Conservation (phyloP, 2,888 invertebrate species). For the Linnaemya tessellans region DNA sequence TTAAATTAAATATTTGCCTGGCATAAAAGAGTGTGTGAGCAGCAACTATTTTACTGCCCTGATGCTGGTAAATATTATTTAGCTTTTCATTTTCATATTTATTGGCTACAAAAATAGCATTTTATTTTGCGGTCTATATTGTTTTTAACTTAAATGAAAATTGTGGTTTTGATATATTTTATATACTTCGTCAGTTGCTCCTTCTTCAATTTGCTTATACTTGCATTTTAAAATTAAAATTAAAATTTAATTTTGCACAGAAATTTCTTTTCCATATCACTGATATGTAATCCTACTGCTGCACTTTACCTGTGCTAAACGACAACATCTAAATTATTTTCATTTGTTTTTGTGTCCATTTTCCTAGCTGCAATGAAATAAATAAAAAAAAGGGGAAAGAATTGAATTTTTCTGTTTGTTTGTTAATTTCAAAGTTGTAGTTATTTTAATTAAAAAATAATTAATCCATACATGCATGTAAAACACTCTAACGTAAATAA, state of each 20-base stretch:
- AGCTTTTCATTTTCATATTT: slow-evolving; percentile 14
- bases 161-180: background rate
- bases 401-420: slow-evolving; percentile 22
- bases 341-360: background rate
- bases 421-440: background rate
- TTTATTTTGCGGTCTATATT: slow-evolving; percentile 7
- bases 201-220: background rate
- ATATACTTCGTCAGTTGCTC: background rate
- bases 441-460: slow-evolving; percentile 52
- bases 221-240: too few species aligned
- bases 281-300: background rate
- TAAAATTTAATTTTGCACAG: background rate
- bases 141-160: slow-evolving; percentile 32
- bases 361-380: slow-evolving; percentile 54
- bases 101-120: background rate
- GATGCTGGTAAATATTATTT: background rate
- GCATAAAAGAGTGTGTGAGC: background rate
- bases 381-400: slow-evolving; percentile 4
- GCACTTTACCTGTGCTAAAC: slow-evolving; percentile 22
- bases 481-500: background rate
- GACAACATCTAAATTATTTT: background rate
- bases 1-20: background rate
- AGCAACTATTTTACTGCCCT: background rate
- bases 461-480: background rate
- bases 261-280: background rate